A percentile compares a stretch with the other conserved stretches of the same genome.
Conservation (phyloP, 2,113 vertebrate genomes). For the Sceloporus tristichus region DNA sequence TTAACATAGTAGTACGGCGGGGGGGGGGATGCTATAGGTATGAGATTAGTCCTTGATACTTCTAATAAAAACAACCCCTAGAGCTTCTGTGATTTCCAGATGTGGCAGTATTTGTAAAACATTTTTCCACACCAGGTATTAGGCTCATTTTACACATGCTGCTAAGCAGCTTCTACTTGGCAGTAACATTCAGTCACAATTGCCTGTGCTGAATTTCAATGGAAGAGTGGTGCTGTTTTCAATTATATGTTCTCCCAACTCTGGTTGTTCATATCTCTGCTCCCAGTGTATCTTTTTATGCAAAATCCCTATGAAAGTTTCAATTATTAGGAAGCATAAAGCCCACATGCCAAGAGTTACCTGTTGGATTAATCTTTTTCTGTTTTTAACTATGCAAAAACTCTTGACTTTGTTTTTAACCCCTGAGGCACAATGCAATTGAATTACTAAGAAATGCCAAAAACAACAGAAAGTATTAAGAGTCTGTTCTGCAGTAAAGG, state of each 20-base stretch:
- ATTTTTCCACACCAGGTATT: constrained; percentile 20
- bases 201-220: constrained; percentile 10
- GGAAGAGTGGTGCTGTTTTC: constrained; percentile 1
- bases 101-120: constrained; percentile 8
- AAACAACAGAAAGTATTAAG: constrained; percentile 15
- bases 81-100: neutral
- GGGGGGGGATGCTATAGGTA: neutral
- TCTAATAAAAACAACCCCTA: neutral
- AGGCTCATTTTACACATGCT: constrained; percentile 16
- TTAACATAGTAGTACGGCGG: neutral
- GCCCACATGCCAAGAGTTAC: neutral
- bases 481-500: neutral
- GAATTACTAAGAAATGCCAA: neutral
- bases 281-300: neutral
- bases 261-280: neutral
- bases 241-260: constrained; percentile 2
- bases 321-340: constrained; percentile 16
- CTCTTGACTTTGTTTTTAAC: neutral
- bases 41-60: neutral
- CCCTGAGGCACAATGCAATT: neutral
- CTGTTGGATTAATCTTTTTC: neutral
- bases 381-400: constrained; percentile 12
- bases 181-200: neutral
- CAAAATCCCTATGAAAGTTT: constrained; percentile 18
- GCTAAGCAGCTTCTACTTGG: constrained; percentile 11